phyloP scores from a whole-genome alignment of 1,140 invertebrate genomes.

The Bombus sibiricus region DNA sequence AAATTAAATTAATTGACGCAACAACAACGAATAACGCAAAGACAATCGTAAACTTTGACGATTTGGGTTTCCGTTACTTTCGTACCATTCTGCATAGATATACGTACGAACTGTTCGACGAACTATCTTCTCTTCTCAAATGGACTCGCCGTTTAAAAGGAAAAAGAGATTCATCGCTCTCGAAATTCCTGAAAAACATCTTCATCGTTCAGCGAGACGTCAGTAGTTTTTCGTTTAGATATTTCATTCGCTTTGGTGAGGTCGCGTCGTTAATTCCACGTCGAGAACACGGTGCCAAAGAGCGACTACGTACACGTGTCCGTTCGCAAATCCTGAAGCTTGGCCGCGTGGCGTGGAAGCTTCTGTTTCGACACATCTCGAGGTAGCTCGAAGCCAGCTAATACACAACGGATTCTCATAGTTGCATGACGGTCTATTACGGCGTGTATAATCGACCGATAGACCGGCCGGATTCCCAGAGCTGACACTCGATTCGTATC shows the following conservation, averaged over 20 bases:
- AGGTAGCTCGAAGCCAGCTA: conserved; percentile 51
- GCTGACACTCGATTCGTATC: conserved; percentile 65
- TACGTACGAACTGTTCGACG: no score
- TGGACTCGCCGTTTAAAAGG: not conserved
- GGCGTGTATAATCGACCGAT: conserved; percentile 60
- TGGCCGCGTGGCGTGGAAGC: conserved; percentile 41
- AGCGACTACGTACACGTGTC: conserved; percentile 57
- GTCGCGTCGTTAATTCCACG: conserved; percentile 25
- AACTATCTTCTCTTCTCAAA: not conserved
- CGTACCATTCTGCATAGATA: no score
- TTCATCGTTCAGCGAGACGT: not conserved
- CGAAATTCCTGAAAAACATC: not conserved
- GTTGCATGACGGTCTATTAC: conserved; percentile 59
- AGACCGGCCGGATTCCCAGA: conserved; percentile 57
- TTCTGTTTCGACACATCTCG: conserved; percentile 49
- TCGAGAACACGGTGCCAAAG: conserved; percentile 16
- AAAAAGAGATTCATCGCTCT: not conserved
- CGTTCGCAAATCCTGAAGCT: conserved; percentile 57
- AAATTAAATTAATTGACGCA: no score
- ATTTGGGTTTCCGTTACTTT: no score
- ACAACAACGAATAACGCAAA: no score
- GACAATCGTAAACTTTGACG: no score
- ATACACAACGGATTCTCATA: conserved; percentile 59
- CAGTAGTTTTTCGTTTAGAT: not conserved
- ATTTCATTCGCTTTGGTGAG: not conserved